Conservation (phyloP, 1,140 invertebrate species). For the Drosophila azteca region DNA sequence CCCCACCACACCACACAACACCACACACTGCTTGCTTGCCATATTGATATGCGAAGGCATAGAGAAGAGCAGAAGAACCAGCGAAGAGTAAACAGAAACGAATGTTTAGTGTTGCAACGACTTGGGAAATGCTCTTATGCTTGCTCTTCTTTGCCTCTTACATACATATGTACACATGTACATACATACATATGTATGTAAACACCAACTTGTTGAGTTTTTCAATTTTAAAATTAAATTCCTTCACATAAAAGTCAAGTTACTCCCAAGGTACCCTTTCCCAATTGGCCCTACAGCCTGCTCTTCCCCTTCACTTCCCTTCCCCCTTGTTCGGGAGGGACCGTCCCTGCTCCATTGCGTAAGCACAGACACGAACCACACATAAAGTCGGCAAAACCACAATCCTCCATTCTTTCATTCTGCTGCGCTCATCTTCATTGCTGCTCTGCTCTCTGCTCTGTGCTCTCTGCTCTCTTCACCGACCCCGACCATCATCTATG, state of each 20-base stretch:
- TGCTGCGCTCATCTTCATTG: not conserved
- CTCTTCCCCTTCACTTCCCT: not conserved
- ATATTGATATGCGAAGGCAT: slow-evolving; percentile 12
- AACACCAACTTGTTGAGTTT: too few relatives aligned
- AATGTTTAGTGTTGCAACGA: slow-evolving; percentile 19
- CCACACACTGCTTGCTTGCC: slow-evolving; percentile 1
- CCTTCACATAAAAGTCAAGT: not conserved
- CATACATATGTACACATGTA: too few relatives aligned
- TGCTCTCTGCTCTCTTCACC: not conserved
- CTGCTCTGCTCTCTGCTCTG: not conserved
- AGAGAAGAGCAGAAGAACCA: not conserved
- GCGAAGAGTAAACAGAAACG: slow-evolving; percentile 11
- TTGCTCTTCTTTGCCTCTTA: not conserved
- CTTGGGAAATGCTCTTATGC: not conserved
- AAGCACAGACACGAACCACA: slow-evolving; percentile 60
- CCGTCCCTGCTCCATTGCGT: slow-evolving; percentile 39
- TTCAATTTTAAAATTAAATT: too few relatives aligned
- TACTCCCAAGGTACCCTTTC: not conserved
- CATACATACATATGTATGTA: too few relatives aligned
- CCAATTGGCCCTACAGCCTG: too few relatives aligned
- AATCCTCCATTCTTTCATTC: slow-evolving; percentile 8
- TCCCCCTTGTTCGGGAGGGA: not conserved
- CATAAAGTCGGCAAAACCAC: slow-evolving; percentile 25
- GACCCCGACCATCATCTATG: not conserved
- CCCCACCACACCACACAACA: too few relatives aligned